phyloP scores from a whole-genome alignment of 2,797 vertebrate species.

The Anniella stebbinsi region DNA sequence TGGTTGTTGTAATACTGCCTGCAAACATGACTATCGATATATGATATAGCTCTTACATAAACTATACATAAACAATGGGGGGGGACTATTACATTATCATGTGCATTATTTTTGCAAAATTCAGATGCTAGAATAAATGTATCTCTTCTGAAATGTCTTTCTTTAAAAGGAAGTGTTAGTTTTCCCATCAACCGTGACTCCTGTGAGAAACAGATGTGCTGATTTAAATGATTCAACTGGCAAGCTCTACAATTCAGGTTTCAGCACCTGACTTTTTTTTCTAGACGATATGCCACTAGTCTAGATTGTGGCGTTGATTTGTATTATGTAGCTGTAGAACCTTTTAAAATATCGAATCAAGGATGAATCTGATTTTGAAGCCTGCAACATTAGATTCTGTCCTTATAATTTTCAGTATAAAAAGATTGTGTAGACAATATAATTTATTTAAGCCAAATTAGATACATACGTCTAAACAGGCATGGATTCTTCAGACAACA shows the following conservation, averaged over 20 bases:
- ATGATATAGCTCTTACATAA: not conserved
- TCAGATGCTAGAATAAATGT: not conserved
- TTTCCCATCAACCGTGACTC: slow-evolving; percentile 38
- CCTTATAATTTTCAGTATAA: not conserved
- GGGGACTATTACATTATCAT: not conserved
- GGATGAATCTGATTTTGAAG: not conserved
- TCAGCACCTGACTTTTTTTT: slow-evolving; percentile 13
- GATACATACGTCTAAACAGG: not conserved
- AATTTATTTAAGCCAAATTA: not conserved
- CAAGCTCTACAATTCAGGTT: slow-evolving; percentile 48
- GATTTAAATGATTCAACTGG: rapidly evolving
- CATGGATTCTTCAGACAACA: not conserved
- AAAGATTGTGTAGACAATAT: not conserved
- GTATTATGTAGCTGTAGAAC: not conserved
- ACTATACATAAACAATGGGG: rapidly evolving
- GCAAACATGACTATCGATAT: not conserved
- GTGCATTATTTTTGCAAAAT: not conserved
- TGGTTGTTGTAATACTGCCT: slow-evolving; percentile 3
- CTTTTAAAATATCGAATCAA: not conserved
- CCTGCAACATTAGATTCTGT: not conserved
- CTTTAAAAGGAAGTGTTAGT: not conserved
- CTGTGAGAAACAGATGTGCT: slow-evolving; percentile 30
- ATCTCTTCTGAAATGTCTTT: slow-evolving; percentile 22
- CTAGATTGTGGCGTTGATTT: not conserved
- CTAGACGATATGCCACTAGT: slow-evolving; percentile 27